Conservation (phyloP, 2,797 vertebrate genomes). For the Emys orbicularis region DNA sequence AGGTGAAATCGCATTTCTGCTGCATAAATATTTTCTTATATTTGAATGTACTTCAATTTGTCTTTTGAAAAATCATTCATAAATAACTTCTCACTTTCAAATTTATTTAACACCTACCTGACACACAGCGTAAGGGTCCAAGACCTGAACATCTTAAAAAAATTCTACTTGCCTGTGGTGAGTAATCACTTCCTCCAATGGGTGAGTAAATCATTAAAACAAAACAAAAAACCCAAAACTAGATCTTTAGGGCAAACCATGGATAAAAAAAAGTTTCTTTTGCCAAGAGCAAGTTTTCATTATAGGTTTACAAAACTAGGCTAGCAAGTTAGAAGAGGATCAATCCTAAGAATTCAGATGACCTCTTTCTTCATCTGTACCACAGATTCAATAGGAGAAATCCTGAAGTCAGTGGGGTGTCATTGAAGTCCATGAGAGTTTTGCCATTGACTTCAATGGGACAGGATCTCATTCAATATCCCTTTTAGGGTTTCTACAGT, state of each 20-base stretch:
- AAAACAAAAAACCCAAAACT: background rate
- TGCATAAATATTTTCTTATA: background rate
- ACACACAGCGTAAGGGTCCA: background rate
- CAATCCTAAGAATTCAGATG: background rate
- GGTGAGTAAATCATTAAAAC: background rate
- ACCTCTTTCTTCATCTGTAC: background rate
- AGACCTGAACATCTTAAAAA: background rate
- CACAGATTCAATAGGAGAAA: background rate
- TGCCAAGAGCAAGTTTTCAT: background rate
- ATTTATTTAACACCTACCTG: background rate
- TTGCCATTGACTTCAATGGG: background rate
- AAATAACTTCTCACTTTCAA: background rate
- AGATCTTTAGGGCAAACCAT: background rate
- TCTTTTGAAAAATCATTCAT: background rate
- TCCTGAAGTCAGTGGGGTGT: background rate
- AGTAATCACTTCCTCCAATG: background rate
- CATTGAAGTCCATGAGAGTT: background rate
- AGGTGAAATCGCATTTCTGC: background rate
- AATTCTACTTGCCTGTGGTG: background rate
- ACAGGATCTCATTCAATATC: background rate
- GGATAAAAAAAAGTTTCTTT: background rate
- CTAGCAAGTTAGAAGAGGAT: background rate
- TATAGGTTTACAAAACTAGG: background rate
- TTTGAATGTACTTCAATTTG: background rate
- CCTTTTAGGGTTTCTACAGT: background rate